Conservation (phyloP, 2,888 invertebrate species). For the Biston stratarius region DNA sequence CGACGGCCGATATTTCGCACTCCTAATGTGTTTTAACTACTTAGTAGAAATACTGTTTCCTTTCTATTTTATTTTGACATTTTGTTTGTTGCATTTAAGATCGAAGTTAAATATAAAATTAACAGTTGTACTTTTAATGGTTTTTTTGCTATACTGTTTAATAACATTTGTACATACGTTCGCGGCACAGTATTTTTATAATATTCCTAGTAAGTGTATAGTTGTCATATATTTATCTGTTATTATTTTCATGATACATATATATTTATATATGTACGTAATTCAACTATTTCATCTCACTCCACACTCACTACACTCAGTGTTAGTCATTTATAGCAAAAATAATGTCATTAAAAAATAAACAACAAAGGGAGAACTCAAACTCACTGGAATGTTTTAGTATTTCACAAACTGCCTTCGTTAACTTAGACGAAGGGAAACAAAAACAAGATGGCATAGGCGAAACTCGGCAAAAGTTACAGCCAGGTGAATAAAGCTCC, state of each 20-base stretch:
- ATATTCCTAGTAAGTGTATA: too few species aligned
- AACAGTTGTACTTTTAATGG: too few species aligned
- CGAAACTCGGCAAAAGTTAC: slow-evolving; percentile 46
- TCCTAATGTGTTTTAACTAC: slow-evolving; percentile 49
- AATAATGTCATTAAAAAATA: slow-evolving; percentile 30
- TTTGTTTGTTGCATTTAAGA: neutral
- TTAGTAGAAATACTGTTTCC: slow-evolving; percentile 29
- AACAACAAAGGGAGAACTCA: slow-evolving; percentile 38
- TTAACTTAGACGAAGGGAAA: slow-evolving; percentile 47
- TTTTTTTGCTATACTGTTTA: too few species aligned
- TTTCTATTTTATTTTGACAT: neutral
- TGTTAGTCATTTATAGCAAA: too few species aligned
- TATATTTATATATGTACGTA: too few species aligned
- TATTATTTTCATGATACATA: too few species aligned
- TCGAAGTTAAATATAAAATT: too few species aligned
- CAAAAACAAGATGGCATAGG: slow-evolving; percentile 49
- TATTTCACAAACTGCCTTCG: slow-evolving; percentile 44
- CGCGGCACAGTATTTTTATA: too few species aligned
- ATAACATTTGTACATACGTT: too few species aligned
- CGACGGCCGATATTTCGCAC: slow-evolving; percentile 57
- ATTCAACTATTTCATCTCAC: too few species aligned
- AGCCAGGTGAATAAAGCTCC: slow-evolving; percentile 48
- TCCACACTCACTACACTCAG: too few species aligned
- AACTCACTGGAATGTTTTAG: slow-evolving; percentile 36
- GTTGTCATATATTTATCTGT: too few species aligned